Percentiles rank a stretch among this genome's conserved stretches.
Evolutionary conservation across 2,797 vertebrate species (phyloP).

Genomic region (Lateolabrax maculatus): DNA sequence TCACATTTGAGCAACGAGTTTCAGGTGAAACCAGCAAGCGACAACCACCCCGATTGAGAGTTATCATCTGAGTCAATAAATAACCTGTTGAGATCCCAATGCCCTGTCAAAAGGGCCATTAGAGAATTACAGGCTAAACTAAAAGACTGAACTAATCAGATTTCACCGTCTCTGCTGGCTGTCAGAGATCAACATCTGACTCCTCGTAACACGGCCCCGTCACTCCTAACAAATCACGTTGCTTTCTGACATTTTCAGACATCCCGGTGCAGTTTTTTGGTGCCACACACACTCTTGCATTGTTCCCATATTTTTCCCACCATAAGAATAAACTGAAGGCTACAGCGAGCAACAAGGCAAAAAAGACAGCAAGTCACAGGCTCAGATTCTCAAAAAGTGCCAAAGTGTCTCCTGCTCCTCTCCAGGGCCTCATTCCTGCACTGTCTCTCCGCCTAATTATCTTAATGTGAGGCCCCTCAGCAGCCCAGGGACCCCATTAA

Average conservation of each 20-base stretch:
- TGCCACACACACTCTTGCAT: not conserved
- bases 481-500: slow-evolving; percentile 71
- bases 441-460: slow-evolving; percentile 71
- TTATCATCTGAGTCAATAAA: slow-evolving; percentile 3
- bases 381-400: slow-evolving; percentile 42
- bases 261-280: not conserved
- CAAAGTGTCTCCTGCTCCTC: slow-evolving; percentile 41
- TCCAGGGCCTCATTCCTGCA: slow-evolving; percentile 61
- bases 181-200: slow-evolving; percentile 34
- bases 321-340: slow-evolving; percentile 2
- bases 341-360: slow-evolving; percentile 38
- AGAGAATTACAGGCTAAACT: not conserved
- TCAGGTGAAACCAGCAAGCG: not conserved
- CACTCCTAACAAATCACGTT: slow-evolving; percentile 18
- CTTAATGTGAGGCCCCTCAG: slow-evolving; percentile 67
- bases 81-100: slow-evolving; percentile 11
- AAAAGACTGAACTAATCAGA: slow-evolving; percentile 2
- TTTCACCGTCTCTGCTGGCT: slow-evolving; percentile 19
- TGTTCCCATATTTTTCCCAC: too few relatives aligned
- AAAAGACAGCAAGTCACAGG: slow-evolving; percentile 34
- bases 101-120: slow-evolving; percentile 1
- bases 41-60: not conserved
- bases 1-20: not conserved
- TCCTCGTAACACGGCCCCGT: not conserved
- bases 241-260: slow-evolving; percentile 20